Evolutionary conservation across 2,113 vertebrate genomes (phyloP), one percentile per base, ranked within the genome.

Genomic region (Aramus guarauna): DNA sequence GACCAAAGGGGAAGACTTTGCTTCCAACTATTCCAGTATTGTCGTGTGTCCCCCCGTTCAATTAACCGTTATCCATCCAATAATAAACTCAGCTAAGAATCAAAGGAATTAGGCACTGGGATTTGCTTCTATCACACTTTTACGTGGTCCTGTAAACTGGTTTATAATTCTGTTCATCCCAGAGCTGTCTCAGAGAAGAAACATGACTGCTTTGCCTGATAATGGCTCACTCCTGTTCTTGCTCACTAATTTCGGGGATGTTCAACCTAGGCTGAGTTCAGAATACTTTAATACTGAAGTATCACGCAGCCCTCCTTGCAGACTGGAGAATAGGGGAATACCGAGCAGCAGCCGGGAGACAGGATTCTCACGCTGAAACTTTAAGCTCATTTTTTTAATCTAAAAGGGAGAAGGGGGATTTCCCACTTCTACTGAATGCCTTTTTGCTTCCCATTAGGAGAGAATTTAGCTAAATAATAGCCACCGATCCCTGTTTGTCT

Each of bases 1-100:
- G 48, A 68, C 50, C 41, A 24, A 45, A 11, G 12, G 13, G 50
- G 21, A 47, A 56, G 15, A 56, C 27, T 58, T 43, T 36, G 53
- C 90, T 84, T 73, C 85, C 82, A 53, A 0, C 47, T 37, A 4
- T 21, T 52, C 71, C 85, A 50, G 15, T 4, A 19, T 50, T 1
- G 15, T 8, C 52, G 26, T 0, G 0, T 36, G 48, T 22, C 14
- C 72, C 56, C 39, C 9, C 6, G 3, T 66, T 75, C 43, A 34
- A 2, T 19, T 56, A 66, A 63, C 39, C 12, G 8, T 20, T 52
- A 23, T 37, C 43, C 50, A 37, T 2, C 36, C 78, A 19, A 3
- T 52, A 75, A 48, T 12, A 13, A 82, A 37, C 74, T 79, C 53
- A 88, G 68, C 76, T 39, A 9, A 58, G 60, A 63, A 89, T 59